Base-by-base conservation (phyloP, 2,113 vertebrate genomes). In the Megalops atlanticus region DNA sequence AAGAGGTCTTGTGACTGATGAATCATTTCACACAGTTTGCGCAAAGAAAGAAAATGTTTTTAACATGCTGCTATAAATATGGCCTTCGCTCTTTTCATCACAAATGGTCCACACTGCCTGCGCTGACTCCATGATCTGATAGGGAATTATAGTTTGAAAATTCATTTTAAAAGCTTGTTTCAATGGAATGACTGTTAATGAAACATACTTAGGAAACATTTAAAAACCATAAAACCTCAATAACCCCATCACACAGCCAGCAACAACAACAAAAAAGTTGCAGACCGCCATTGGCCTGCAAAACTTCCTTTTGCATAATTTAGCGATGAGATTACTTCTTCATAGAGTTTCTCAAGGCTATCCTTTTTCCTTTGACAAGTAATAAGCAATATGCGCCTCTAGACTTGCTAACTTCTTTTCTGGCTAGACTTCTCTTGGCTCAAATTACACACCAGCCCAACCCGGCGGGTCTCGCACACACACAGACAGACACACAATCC, bases 401-500 rank as follows among this genome's bases (percentile, higher is more conserved):
- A n/a, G 69, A 31, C 21, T 39, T 12, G 70, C 35, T 80, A 80
- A 49, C 27, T 49, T 40, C 49, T 54, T 80, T 54, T 47, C 72
- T 31, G 35, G 49, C 14, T 58, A 54, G 79, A 36, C 47, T 39
- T 41, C 36, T 21, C 79, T 39, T 43, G 71, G 36, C 71, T 80
- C 71, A 54, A 75, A 31, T 80, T 80, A 74, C 49, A 18, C 36
- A 52, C 21, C 49, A n/a, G 11, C 24, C n/a, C 38, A 68, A 24
- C 36, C 10, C 38, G 27, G 33, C 24, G 35, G 12, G 4, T 14
- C 21, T 21, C 45, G 41, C 24, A 43, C 16, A 49, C 33, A 80
- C 45, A 70, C 70, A 31, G 78, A 38, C 38, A 24, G 38, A n/a
- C 72, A 41, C 72, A 24, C 21, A 18, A 64, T 27, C 24, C 31